A percentile compares a stretch with the other conserved stretches of the same genome.
Conservation (phyloP, 2,113 vertebrate genomes). For the Indicator maculatus region DNA sequence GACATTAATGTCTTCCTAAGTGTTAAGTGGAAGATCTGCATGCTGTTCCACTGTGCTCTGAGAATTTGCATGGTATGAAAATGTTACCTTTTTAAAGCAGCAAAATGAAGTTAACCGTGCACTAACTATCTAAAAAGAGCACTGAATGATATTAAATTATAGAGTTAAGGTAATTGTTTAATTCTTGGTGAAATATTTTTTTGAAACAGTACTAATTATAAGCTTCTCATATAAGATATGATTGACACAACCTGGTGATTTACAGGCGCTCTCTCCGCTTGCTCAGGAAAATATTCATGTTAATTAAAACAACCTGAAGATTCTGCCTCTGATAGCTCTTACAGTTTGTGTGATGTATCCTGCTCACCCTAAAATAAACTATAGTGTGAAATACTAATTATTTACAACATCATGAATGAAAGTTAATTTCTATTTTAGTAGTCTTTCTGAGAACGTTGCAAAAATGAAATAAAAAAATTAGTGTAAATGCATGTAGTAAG, state of each 20-base stretch:
- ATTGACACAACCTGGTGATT: neutral
- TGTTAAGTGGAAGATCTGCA: neutral
- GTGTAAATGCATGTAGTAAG: accelerated
- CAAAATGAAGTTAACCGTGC: neutral
- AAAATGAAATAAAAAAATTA: neutral
- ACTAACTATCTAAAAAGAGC: neutral
- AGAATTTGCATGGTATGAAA: neutral
- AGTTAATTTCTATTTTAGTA: neutral
- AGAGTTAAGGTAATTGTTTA: neutral
- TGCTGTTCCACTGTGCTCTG: neutral
- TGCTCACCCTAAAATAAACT: neutral
- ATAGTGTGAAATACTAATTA: neutral
- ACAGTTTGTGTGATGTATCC: neutral
- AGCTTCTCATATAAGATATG: neutral
- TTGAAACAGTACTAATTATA: neutral
- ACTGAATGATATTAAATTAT: neutral
- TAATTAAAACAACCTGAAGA: neutral
- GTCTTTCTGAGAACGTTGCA: neutral
- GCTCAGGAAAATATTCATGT: neutral
- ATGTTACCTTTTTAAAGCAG: neutral
- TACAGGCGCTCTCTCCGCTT: neutral
- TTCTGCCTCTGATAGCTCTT: neutral
- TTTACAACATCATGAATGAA: neutral
- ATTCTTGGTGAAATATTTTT: neutral
- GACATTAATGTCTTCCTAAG: neutral